These are phyloP conservation scores for Hyles euphorbiae DNA, from an alignment of 1,140 invertebrate species.

Conservation along the genomic window DNA sequence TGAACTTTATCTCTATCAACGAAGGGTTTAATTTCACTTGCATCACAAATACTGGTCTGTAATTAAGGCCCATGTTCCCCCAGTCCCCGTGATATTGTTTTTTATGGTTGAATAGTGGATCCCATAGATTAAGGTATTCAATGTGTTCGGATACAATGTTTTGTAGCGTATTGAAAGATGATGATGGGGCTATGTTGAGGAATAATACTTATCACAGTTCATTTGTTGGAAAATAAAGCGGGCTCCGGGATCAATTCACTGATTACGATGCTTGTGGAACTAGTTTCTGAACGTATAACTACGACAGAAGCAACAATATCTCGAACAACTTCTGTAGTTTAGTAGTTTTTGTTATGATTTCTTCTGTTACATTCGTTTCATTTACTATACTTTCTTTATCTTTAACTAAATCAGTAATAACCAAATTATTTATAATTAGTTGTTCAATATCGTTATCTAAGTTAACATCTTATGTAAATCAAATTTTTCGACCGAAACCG, in stretches of 20 bases:
- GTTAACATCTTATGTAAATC: too few species aligned
- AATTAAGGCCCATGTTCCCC: constrained; percentile 60
- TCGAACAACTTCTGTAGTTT: too few species aligned
- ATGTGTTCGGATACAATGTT: constrained; percentile 37
- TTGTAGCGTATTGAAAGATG: constrained; percentile 20
- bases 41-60: constrained; percentile 26
- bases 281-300: constrained; percentile 8
- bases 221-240: background rate
- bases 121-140: constrained; percentile 59
- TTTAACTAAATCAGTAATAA: too few species aligned
- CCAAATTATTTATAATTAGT: too few species aligned
- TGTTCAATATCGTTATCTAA: too few species aligned
- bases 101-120: constrained; percentile 63
- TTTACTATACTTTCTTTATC: too few species aligned
- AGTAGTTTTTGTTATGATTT: too few species aligned
- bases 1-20: constrained; percentile 18
- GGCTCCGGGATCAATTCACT: too few species aligned
- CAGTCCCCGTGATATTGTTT: constrained; percentile 62
- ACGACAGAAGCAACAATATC: too few species aligned
- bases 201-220: constrained; percentile 1
- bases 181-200: constrained; percentile 4
- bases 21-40: constrained; percentile 31
- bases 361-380: too few species aligned
- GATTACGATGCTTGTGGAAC: constrained; percentile 11
- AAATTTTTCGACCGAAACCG: too few species aligned